Base-by-base conservation (phyloP, 2,113 vertebrate genomes). In the Apaloderma vittatum region DNA sequence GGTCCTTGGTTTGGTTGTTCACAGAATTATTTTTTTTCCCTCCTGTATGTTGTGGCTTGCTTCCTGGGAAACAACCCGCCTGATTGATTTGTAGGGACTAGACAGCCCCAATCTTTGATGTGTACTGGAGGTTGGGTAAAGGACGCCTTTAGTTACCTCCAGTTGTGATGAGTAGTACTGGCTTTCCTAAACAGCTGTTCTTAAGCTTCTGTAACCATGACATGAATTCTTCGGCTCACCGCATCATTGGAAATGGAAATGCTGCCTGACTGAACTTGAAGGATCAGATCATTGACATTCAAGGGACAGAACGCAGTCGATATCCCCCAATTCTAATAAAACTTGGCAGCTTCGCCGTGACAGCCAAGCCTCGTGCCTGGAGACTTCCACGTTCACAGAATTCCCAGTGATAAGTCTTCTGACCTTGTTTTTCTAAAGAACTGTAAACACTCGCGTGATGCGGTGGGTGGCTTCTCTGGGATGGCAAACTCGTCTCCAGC, bases 201-300 rank as follows among this genome's bases (percentile, higher is more conserved):
- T 74, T 49, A 19, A 82, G 80, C 91, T 84, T 46, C 76, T 94
- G 65, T 52, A 27, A 43, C 32, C 55, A 17, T 23, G 79, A n/a
- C 32, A n/a, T 55, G 80, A 82, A 75, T 62, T 70, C 81, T 48
- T 61, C 83, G 70, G 83, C 52, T 79, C 72, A 52, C 58, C 71
- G 76, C 62, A 46, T 86, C n/a, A 14, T 5, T 95, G 92, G 83
- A 43, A 22, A 48, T 67, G 62, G 83, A 51, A 91, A 90, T 51
- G 26, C 77, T 19, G 43, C 75, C 83, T 54, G 62, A 37, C 72
- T 86, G 51, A 6, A 36, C 72, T 52, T 7, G 51, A 57, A 89
- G 86, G 77, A 89, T 80, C 77, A 46, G 75, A 43, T 63, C 88
- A 30, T 49, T 88, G 94, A 22, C 95, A 92, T 92, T 76, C 85